phyloP scores from a whole-genome alignment of 2,113 vertebrate genomes.

The Pterocles orientalis region DNA sequence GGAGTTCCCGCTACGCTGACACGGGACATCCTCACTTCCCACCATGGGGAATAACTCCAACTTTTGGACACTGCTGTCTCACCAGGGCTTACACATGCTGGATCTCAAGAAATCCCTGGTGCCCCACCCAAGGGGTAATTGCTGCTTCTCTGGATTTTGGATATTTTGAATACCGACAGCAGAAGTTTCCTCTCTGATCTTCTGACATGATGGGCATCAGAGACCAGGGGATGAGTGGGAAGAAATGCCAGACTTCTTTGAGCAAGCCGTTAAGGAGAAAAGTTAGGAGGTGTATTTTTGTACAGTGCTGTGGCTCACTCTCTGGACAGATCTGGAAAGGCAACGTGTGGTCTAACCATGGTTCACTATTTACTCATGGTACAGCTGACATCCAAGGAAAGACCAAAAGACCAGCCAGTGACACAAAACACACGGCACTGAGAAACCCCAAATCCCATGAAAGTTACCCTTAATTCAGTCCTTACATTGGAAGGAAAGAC shows the following conservation, averaged over 20 bases:
- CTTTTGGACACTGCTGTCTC: neutral
- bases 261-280: neutral
- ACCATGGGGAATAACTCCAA: accelerated
- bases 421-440: neutral
- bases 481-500: neutral
- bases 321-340: neutral
- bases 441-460: neutral
- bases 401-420: accelerated
- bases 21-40: neutral
- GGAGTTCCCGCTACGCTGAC: accelerated
- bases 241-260: neutral
- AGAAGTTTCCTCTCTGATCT: neutral
- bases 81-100: neutral
- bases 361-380: neutral
- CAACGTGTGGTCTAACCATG: neutral
- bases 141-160: neutral
- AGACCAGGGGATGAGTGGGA: accelerated
- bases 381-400: neutral
- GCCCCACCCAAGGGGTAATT: neutral
- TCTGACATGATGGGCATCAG: neutral
- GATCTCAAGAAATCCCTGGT: neutral
- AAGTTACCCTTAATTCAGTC: neutral
- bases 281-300: neutral
- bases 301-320: neutral
- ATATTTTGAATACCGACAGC: neutral